Conservation (phyloP, 2,797 vertebrate species). For the Lagocephalus sceleratus region DNA sequence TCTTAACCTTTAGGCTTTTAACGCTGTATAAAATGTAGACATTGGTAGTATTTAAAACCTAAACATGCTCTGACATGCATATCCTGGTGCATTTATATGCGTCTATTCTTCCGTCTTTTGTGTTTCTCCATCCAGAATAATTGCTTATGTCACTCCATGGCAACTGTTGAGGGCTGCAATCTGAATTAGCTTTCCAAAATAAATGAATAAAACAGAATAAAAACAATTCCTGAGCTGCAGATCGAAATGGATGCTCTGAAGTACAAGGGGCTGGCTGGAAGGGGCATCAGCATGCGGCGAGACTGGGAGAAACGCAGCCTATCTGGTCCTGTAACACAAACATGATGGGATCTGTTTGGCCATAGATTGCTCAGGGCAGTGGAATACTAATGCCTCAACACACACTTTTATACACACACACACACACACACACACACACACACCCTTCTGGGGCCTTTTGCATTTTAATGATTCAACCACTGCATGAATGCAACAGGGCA, state of each 20-base stretch:
- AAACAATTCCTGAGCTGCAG: background rate
- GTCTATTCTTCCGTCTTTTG: no score
- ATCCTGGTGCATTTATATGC: no score
- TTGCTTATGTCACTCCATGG: no score
- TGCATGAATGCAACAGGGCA: constrained; percentile 12
- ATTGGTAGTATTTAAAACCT: no score
- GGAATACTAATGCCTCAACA: constrained; percentile 54
- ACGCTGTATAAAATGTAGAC: no score
- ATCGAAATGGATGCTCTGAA: constrained; percentile 20
- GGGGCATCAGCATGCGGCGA: constrained; percentile 50
- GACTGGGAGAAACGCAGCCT: constrained; percentile 44
- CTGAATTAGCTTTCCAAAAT: constrained; percentile 5
- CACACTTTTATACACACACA: constrained; percentile 37
- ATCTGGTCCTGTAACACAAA: constrained; percentile 56
- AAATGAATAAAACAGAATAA: background rate
- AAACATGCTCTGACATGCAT: no score
- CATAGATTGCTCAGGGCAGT: constrained; percentile 43
- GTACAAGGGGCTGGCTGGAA: constrained; percentile 32
- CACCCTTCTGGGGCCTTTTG: constrained; percentile 16
- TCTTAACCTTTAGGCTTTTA: no score
- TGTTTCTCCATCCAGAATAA: no score
- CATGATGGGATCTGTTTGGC: constrained; percentile 69
- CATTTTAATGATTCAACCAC: constrained; percentile 17
- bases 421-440: constrained; percentile 27
- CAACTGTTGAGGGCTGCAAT: no score